Evolutionary conservation across 2,113 vertebrate genomes (phyloP).

Genomic region (Siniperca knerii): DNA sequence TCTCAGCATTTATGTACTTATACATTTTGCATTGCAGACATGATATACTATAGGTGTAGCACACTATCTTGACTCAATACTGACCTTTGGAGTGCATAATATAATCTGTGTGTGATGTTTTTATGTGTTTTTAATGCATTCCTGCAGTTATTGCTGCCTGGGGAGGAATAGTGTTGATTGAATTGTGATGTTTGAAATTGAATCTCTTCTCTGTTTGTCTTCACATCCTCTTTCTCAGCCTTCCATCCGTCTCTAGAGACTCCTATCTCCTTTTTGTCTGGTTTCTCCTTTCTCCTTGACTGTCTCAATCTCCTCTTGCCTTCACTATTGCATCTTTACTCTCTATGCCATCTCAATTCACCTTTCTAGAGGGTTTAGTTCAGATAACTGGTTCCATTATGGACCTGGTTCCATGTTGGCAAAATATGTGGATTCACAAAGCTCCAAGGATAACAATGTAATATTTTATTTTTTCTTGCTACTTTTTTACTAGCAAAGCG

Average conservation of each 20-base stretch:
- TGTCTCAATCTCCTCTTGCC: conserved; percentile 4
- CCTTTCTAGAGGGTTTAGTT: conserved; percentile 8
- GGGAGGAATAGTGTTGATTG: conserved; percentile 71
- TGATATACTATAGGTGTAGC: conserved; percentile 42
- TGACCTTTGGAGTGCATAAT: conserved; percentile 57
- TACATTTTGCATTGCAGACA: conserved; percentile 38
- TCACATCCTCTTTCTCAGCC: conserved; percentile 49
- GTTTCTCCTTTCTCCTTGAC: conserved; percentile 22
- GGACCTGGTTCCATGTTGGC: not conserved
- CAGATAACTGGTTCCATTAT: conserved; percentile 12
- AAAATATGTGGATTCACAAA: not conserved
- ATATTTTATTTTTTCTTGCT: not conserved
- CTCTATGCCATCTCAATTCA: conserved; percentile 2
- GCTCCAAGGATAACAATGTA: conserved; percentile 10
- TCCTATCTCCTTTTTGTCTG: conserved; percentile 21
- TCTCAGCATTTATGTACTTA: conserved; percentile 27
- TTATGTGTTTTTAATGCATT: conserved; percentile 66
- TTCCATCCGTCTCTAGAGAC: conserved; percentile 51
- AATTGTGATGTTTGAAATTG: conserved; percentile 69
- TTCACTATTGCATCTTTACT: not conserved
- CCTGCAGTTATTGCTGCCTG: conserved; percentile 62
- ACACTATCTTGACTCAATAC: conserved; percentile 35
- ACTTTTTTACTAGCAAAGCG: not conserved
- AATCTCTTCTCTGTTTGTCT: conserved; percentile 66
- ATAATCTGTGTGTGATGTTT: conserved; percentile 62